Evolutionary conservation across 2,113 vertebrate genomes (phyloP).

Genomic region (Reinhardtius hippoglossoides): DNA sequence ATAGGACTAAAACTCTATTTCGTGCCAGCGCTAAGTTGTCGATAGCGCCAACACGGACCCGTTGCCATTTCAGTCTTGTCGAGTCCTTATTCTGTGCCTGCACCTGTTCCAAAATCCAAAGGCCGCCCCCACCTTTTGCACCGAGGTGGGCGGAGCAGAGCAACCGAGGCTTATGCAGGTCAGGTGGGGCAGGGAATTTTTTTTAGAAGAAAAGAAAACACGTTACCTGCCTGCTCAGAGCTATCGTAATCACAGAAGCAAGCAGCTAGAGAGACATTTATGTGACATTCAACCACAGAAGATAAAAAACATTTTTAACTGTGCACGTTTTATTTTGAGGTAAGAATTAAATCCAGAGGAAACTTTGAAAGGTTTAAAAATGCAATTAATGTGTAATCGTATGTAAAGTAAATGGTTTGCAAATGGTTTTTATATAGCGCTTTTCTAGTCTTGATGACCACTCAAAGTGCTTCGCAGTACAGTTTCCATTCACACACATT

Average conservation of each 20-base stretch:
- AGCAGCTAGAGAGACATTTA: no score
- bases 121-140: no score
- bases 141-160: neutral
- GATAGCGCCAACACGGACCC: neutral
- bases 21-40: neutral
- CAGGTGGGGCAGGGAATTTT: neutral
- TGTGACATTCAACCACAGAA: no score
- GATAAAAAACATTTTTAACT: no score
- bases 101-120: constrained; percentile 7
- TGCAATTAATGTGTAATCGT: no score
- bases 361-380: no score
- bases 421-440: neutral
- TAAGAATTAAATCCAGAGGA: no score
- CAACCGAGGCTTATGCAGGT: constrained; percentile 25
- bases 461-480: no score
- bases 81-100: neutral
- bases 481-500: neutral
- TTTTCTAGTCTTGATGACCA: no score
- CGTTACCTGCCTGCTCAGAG: no score
- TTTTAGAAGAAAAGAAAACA: neutral
- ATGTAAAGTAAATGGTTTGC: neutral
- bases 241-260: no score
- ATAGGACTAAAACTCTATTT: constrained; percentile 8
- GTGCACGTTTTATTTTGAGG: no score
- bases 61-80: neutral